Evolutionary conservation across 1,140 invertebrate genomes (phyloP).

Genomic region (Arctopsyche grandis): DNA sequence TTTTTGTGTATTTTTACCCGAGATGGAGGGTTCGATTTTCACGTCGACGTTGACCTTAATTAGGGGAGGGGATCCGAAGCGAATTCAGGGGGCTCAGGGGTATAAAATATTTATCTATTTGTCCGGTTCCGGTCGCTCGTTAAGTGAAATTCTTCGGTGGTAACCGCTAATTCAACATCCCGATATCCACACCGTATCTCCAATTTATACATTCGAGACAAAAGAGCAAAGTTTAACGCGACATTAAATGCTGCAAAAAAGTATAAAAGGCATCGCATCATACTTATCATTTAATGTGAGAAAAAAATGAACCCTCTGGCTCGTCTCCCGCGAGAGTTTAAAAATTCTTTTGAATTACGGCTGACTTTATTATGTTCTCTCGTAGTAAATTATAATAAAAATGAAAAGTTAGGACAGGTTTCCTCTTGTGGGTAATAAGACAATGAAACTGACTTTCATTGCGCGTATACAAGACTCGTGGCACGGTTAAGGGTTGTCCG

Average conservation of each 20-base stretch:
- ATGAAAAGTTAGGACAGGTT: constrained; percentile 30
- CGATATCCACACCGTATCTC: too few species aligned
- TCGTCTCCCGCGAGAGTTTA: neutral
- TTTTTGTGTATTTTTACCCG: constrained; percentile 19
- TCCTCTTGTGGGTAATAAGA: constrained; percentile 29
- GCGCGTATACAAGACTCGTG: constrained; percentile 13
- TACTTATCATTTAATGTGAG: constrained; percentile 14
- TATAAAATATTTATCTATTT: constrained; percentile 30
- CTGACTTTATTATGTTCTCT: constrained; percentile 16
- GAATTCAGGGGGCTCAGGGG: neutral
- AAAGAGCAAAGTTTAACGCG: neutral
- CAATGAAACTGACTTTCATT: constrained; percentile 32
- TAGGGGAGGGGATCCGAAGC: constrained; percentile 14
- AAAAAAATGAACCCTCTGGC: neutral
- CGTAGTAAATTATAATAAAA: constrained; percentile 31
- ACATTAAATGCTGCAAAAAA: neutral
- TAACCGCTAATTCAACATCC: constrained; percentile 5
- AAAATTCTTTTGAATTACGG: constrained; percentile 28
- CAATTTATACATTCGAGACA: too few species aligned
- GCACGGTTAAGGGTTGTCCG: constrained; percentile 24
- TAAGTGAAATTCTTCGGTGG: constrained; percentile 11
- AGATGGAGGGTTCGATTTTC: constrained; percentile 14
- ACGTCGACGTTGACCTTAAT: constrained; percentile 21
- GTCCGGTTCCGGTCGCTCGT: constrained; percentile 4
- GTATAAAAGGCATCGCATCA: neutral